A percentile compares a stretch with the other conserved stretches of the same genome.
Conservation (phyloP, 2,113 vertebrate genomes). For the Verasper variegatus region DNA sequence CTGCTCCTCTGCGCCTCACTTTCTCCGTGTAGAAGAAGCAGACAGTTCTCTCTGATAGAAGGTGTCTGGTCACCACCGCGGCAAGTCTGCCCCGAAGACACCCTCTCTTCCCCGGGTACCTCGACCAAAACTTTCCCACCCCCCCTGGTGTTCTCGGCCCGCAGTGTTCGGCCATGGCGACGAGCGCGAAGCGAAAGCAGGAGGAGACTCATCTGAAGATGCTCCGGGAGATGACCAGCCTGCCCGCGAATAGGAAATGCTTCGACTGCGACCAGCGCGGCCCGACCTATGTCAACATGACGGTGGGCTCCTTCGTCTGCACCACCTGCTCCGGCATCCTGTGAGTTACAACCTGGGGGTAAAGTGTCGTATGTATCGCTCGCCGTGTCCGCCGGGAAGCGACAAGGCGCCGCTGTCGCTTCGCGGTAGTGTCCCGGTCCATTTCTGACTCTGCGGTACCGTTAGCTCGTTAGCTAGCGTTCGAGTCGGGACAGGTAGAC, state of each 20-base stretch:
- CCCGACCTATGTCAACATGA: slow-evolving; percentile 99
- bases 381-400: background rate
- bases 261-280: slow-evolving; percentile 98
- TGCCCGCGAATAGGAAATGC: slow-evolving; percentile 96
- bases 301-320: slow-evolving; percentile 97
- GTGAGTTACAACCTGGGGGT: slow-evolving; percentile 83
- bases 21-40: slow-evolving; percentile 45
- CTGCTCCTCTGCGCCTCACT: background rate
- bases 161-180: slow-evolving; percentile 86
- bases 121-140: slow-evolving; percentile 12
- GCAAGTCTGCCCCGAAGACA: slow-evolving; percentile 45
- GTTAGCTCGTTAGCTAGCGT: slow-evolving; percentile 67
- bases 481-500: slow-evolving; percentile 54
- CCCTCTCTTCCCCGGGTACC: slow-evolving; percentile 42
- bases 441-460: slow-evolving; percentile 41
- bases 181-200: slow-evolving; percentile 96
- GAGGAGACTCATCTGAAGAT: slow-evolving; percentile 99
- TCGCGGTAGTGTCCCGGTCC: background rate
- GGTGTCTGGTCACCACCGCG: slow-evolving; percentile 59
- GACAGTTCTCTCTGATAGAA: slow-evolving; percentile 55
- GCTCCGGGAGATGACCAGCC: slow-evolving; percentile 96
- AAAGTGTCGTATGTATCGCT: background rate
- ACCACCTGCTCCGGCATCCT: slow-evolving; percentile 98
- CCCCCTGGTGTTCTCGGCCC: slow-evolving; percentile 24
- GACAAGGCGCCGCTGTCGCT: slow-evolving; percentile 5